A percentile compares a stretch with the other conserved stretches of the same genome.
Evolutionary conservation across 1,140 invertebrate species (phyloP).

Genomic region (Drosophila littoralis): DNA sequence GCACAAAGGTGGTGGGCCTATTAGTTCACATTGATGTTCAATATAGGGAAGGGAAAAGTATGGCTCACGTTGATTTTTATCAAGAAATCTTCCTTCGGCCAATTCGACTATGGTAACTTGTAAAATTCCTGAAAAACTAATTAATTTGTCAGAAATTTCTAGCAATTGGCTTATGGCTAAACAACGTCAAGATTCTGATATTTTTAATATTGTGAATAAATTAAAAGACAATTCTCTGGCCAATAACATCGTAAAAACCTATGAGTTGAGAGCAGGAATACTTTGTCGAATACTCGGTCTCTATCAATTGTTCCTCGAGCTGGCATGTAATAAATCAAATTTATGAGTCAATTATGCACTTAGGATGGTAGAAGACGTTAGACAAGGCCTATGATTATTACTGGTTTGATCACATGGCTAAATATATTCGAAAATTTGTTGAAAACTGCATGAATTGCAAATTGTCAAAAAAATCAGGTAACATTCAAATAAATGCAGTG

Average conservation of each 20-base stretch:
- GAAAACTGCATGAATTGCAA: slow-evolving; percentile 19
- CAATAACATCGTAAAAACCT: too few species aligned
- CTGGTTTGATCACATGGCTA: slow-evolving; percentile 21
- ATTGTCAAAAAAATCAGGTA: too few species aligned
- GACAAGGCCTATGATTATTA: slow-evolving; percentile 26
- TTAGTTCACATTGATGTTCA: slow-evolving; percentile 10
- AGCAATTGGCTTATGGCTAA: slow-evolving; percentile 16
- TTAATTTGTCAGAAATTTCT: slow-evolving; percentile 24
- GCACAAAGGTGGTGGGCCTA: neutral
- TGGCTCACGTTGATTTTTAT: slow-evolving; percentile 24
- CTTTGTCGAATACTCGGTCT: too few species aligned
- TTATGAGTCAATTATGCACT: slow-evolving; percentile 29
- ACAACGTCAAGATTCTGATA: slow-evolving; percentile 14
- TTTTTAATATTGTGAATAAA: neutral
- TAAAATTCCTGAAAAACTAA: slow-evolving; percentile 22
- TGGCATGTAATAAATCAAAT: slow-evolving; percentile 31
- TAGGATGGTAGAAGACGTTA: slow-evolving; percentile 28
- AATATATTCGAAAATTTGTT: slow-evolving; percentile 22
- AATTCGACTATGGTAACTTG: neutral
- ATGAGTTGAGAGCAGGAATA: too few species aligned
- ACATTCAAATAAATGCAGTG: neutral
- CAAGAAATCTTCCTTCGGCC: slow-evolving; percentile 16
- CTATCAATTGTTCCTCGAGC: slow-evolving; percentile 24
- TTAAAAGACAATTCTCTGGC: too few species aligned
- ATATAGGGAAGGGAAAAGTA: slow-evolving; percentile 11